phyloP scores from a whole-genome alignment of 2,888 invertebrate species.

The Euproctis similis region DNA sequence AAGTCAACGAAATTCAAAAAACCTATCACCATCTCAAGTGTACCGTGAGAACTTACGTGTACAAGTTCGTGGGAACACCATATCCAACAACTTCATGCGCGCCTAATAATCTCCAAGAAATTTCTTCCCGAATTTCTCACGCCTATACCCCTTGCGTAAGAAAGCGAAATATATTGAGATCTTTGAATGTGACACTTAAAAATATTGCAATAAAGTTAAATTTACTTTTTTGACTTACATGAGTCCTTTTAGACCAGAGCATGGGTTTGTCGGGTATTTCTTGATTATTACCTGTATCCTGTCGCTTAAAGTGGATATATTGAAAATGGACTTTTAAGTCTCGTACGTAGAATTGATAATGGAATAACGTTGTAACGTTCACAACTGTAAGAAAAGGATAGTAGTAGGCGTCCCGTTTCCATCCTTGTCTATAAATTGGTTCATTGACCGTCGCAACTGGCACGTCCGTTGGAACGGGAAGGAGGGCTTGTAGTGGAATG shows the following conservation, averaged over 20 bases:
- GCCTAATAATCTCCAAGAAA: slow-evolving; percentile 67
- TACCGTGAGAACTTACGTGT: slow-evolving; percentile 32
- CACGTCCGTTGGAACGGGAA: slow-evolving; percentile 42
- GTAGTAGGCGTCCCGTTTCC: slow-evolving; percentile 49
- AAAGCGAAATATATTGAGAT: slow-evolving; percentile 34
- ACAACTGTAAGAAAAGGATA: slow-evolving; percentile 26
- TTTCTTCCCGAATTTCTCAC: slow-evolving; percentile 75
- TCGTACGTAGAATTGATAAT: slow-evolving; percentile 2
- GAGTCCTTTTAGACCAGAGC: slow-evolving; percentile 28
- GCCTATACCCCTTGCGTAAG: slow-evolving; percentile 58
- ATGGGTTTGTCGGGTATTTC: slow-evolving; percentile 40
- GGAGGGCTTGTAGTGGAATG: slow-evolving; percentile 50
- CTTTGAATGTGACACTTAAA: slow-evolving; percentile 25
- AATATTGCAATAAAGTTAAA: slow-evolving; percentile 8
- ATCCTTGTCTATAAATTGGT: slow-evolving; percentile 43
- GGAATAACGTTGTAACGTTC: slow-evolving; percentile 5
- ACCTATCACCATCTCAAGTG: slow-evolving; percentile 12
- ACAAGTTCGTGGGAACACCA: slow-evolving; percentile 47
- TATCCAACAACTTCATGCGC: slow-evolving; percentile 34
- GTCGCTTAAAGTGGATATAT: slow-evolving; percentile 2
- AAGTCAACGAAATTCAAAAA: not conserved
- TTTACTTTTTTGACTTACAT: slow-evolving; percentile 16
- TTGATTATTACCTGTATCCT: slow-evolving; percentile 42
- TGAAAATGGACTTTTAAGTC: not conserved
- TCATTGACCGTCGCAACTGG: slow-evolving; percentile 47